Evolutionary conservation across 2,888 invertebrate genomes (phyloP), one percentile per base, ranked within the genome.

Genomic region (Philhelius pedissequus): DNA sequence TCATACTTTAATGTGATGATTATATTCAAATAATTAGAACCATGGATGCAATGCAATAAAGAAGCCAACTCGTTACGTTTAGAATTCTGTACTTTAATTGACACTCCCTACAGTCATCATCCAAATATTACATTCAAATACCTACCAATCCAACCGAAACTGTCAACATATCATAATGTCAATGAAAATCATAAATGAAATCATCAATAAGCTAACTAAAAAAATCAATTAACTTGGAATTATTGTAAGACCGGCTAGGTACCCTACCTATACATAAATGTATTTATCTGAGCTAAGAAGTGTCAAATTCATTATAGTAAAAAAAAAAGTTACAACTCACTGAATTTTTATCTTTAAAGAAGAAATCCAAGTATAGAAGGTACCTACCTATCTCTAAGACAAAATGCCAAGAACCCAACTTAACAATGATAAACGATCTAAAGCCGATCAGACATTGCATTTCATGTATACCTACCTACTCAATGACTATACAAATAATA

Each of bases 341-440:
- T 62, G 30, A 40, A 25, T n/a, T n/a, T n/a, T n/a, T 52, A 45
- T 15, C 11, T 56, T 56, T 15, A 32, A 20, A 35, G 6, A 30
- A 13, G 13, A 69, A 68, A 58, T 76, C 52, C 75, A 62, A 64
- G 38, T 7, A 45, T 0, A 18, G n/a, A n/a, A n/a, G n/a, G n/a
- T n/a, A n/a, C n/a, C n/a, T n/a, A n/a, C n/a, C n/a, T 22, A 48
- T 38, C 20, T 56, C 7, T 4, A 62, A 20, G 25, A 52, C 62
- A 27, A 60, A 78, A 78, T 74, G 74, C 78, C 78, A 74, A 74
- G 56, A 74, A 76, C 60, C 52, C 22, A 58, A 79, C 43, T 38
- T 32, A 58, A 43, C 60, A 58, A 71, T 62, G 84, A 84, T 76
- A 62, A 84, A 84, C 80, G 75, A 84, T 84, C 80, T 68, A 68